A percentile compares a stretch with the other conserved stretches of the same genome.
Conservation (phyloP, 2,888 invertebrate species). For the Heteropelma amictum region DNA sequence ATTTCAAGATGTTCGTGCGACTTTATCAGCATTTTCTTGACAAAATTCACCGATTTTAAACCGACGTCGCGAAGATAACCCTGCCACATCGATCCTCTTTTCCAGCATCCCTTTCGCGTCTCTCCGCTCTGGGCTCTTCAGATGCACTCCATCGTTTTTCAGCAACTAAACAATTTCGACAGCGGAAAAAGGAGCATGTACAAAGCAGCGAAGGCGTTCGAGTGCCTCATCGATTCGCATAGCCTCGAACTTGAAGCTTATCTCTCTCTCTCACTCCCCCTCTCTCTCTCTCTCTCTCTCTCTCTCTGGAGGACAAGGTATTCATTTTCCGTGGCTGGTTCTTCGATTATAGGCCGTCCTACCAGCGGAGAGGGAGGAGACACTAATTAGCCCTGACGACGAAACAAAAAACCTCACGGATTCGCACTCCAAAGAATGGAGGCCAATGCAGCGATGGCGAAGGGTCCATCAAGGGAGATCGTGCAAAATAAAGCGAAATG, state of each 20-base stretch:
- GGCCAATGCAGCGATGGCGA: slow-evolving; percentile 35
- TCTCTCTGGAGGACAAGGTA: slow-evolving; percentile 16
- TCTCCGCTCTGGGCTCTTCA: neutral
- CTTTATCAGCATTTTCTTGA: neutral
- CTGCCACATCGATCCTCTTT: slow-evolving; percentile 32
- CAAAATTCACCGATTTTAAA: slow-evolving; percentile 11
- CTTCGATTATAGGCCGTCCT: slow-evolving; percentile 11
- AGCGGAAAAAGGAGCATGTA: slow-evolving; percentile 18
- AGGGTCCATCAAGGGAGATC: slow-evolving; percentile 28
- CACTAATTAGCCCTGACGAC: slow-evolving; percentile 57
- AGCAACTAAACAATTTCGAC: slow-evolving; percentile 3
- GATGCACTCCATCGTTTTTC: neutral
- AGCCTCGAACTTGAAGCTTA: slow-evolving; percentile 36
- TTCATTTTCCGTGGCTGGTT: slow-evolving; percentile 54
- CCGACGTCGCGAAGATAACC: slow-evolving; percentile 18
- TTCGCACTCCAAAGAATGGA: slow-evolving; percentile 1
- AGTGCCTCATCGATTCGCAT: slow-evolving; percentile 20
- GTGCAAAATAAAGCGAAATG: slow-evolving; percentile 5
- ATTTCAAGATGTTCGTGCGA: too few species aligned
- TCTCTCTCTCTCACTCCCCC: slow-evolving; percentile 33
- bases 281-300: neutral
- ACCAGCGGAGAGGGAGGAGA: neutral
- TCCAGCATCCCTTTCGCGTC: too few species aligned
- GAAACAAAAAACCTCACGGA: slow-evolving; percentile 28
- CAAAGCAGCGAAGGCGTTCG: slow-evolving; percentile 26